Evolutionary conservation across 2,113 vertebrate genomes (phyloP), one percentile per base, ranked within the genome.

Genomic region (Andinoacara biseriatus): DNA sequence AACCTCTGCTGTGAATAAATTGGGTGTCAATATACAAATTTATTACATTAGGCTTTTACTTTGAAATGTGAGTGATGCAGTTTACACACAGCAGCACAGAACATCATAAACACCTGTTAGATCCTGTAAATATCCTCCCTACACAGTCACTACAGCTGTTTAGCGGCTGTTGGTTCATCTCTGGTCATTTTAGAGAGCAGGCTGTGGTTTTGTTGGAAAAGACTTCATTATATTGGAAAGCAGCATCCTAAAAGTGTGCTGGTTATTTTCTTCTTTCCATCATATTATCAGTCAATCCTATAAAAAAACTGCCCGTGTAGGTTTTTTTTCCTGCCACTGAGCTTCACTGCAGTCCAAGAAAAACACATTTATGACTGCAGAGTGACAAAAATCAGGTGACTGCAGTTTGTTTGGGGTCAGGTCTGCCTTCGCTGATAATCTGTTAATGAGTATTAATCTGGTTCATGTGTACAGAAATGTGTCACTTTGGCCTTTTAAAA

Each of bases 161-260:
- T 26, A 72, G 10, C 31, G 52, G 46, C 17, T 31, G 17, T 52
- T 52, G 26, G 31, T 26, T 72, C 3, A 72, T 31, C 17, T 72
- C 26, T 72, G 26, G 65, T 52, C 7, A 52, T 72, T 72, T 72
- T 31, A 46, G 26, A 52, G 65, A 52, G 0, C 18, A 52, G 10
- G 65, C 49, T 69, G 22, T 49, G 40, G 63, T 72, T 72, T 72
- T 52, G 65, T 52, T 72, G 43, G 46, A 46, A 72, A 72, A n/a
- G 65, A 72, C 3, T 72, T 72, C 43, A 14, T 31, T 52, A 52
- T 52, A 5, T 52, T 43, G 49, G 52, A 31, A 52, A 24, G 65
- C 65, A 52, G 65, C 65, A 52, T 72, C 52, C 43, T 52, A 72
- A 52, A 72, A 31, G 20, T n/a, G 24, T 29, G 24, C 17, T 1